Conservation (phyloP, 2,113 vertebrate genomes). For the Callocephalon fimbriatum region DNA sequence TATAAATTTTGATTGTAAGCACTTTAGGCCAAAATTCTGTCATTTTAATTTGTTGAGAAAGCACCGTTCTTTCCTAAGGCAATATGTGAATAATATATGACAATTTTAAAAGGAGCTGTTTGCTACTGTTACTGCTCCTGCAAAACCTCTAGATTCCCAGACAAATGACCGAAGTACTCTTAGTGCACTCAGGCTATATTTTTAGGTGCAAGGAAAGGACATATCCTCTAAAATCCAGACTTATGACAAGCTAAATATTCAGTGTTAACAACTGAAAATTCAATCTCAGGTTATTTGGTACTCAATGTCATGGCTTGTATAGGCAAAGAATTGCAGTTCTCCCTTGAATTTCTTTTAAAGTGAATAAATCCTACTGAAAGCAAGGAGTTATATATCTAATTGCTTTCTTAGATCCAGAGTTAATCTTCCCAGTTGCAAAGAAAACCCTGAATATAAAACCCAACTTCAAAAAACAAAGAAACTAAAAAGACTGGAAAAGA, state of each 20-base stretch:
- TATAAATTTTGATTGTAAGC: constrained; percentile 42
- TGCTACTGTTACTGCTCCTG: constrained; percentile 7
- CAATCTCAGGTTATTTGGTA: background rate
- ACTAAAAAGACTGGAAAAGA: background rate
- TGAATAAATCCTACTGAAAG: background rate
- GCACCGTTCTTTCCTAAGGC: constrained; percentile 3
- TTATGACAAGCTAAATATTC: background rate
- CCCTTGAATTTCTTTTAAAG: background rate
- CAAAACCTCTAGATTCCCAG: background rate
- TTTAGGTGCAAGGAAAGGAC: background rate
- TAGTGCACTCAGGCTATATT: background rate
- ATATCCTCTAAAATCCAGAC: background rate
- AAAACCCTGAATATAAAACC: background rate
- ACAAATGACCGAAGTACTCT: background rate
- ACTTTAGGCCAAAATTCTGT: constrained; percentile 32
- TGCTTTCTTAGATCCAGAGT: background rate
- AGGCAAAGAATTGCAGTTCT: background rate
- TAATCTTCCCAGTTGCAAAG: background rate
- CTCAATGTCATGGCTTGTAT: background rate
- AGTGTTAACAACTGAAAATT: background rate
- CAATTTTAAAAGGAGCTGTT: constrained; percentile 35
- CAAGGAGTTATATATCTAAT: background rate
- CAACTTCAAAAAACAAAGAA: background rate
- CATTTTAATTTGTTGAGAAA: constrained; percentile 54
- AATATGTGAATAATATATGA: constrained; percentile 42